Conservation (phyloP, 2,797 vertebrate genomes). For the Lacerta bilineata region DNA sequence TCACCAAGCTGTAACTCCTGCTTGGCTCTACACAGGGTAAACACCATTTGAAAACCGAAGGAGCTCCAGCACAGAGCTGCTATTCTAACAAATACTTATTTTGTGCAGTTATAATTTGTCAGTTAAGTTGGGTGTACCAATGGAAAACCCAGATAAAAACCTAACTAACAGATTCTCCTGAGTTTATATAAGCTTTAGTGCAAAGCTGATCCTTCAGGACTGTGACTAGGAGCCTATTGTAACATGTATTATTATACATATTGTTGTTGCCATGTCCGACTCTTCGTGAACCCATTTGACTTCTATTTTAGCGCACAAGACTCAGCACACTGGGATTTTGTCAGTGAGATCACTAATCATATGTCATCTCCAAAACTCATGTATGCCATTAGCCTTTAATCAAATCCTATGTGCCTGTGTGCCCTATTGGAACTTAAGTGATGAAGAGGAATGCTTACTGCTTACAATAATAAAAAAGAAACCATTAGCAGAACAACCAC, state of each 20-base stretch:
- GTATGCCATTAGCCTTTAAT: slow-evolving; percentile 27
- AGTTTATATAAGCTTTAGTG: not conserved
- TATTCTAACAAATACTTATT: not conserved
- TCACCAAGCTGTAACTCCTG: not conserved
- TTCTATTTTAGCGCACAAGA: not conserved
- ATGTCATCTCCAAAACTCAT: slow-evolving; percentile 11
- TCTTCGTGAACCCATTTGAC: not conserved
- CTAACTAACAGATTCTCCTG: not conserved
- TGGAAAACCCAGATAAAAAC: not conserved
- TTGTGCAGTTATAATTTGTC: not conserved
- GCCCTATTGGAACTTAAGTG: not conserved
- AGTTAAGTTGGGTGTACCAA: not conserved
- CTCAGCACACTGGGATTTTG: not conserved
- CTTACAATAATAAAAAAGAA: not conserved
- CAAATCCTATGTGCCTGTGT: not conserved
- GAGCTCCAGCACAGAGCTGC: not conserved
- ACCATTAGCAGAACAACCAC: slow-evolving; percentile 7
- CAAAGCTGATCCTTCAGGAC: not conserved
- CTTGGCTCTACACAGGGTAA: not conserved
- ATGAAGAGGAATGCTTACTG: slow-evolving; percentile 11
- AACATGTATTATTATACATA: not conserved
- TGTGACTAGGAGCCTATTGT: not conserved
- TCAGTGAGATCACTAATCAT: not conserved
- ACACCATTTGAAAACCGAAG: not conserved
- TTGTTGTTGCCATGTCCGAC: not conserved